Percentiles rank a stretch among this genome's conserved stretches.
Conservation (phyloP, 2,797 vertebrate species). For the Eptatretus atami region DNA sequence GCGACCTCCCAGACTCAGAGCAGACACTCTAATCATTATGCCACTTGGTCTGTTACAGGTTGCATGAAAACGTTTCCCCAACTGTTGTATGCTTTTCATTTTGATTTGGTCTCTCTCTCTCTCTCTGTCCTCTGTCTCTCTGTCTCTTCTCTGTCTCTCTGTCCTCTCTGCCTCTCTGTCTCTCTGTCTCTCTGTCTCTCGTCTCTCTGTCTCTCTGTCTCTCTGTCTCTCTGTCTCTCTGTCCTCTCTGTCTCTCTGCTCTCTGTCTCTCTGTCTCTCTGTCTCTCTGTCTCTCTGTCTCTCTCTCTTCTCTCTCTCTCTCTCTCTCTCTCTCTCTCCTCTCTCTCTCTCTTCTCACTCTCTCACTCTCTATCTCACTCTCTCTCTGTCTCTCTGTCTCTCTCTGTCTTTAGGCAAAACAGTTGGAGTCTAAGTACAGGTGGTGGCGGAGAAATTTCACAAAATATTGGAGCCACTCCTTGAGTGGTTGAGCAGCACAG, state of each 20-base stretch:
- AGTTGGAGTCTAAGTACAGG: conserved; percentile 80
- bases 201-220: neutral
- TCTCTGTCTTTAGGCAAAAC: conserved; percentile 29
- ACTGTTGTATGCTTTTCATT: too few relatives aligned
- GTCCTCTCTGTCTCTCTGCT: too few relatives aligned
- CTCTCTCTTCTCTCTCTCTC: neutral
- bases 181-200: neutral
- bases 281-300: neutral
- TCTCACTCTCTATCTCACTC: neutral
- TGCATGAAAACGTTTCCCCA: neutral
- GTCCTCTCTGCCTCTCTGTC: neutral
- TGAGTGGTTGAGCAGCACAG: conserved; percentile 63
- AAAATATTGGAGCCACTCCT: conserved; percentile 62
- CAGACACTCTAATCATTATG: too few relatives aligned
- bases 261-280: neutral
- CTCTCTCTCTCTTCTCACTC: neutral
- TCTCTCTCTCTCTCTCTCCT: too few relatives aligned
- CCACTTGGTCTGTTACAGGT: neutral
- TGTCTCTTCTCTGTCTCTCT: neutral
- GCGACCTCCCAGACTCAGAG: too few relatives aligned
- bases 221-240: too few relatives aligned
- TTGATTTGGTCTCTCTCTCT: too few relatives aligned
- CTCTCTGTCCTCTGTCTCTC: neutral
- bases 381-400: neutral
- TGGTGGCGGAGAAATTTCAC: conserved; percentile 75